Percentiles rank a stretch among this genome's conserved stretches.
Evolutionary conservation across 1,140 invertebrate species (phyloP).

Genomic region (Drosophila ananassae): DNA sequence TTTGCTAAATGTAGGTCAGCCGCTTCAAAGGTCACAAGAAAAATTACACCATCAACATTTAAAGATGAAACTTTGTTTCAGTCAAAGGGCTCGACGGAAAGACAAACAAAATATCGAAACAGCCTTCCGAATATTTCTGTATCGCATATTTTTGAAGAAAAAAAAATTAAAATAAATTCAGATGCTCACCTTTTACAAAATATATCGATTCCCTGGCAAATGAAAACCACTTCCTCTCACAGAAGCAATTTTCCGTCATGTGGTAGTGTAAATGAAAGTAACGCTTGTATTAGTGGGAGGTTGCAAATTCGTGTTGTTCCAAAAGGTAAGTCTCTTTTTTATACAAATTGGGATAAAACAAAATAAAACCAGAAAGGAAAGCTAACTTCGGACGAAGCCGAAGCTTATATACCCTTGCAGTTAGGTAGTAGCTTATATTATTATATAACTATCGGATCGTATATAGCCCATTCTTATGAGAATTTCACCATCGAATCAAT

Average conservation of each 20-base stretch:
- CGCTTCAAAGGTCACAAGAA: conserved; percentile 2
- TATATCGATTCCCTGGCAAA: conserved; percentile 42
- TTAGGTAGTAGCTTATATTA: too few species aligned
- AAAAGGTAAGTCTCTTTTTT: conserved; percentile 71
- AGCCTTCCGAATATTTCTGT: conserved; percentile 77
- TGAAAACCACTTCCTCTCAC: conserved; percentile 54
- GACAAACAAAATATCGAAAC: conserved; percentile 53
- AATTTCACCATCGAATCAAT: too few species aligned
- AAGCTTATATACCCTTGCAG: too few species aligned
- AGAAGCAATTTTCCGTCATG: conserved; percentile 22
- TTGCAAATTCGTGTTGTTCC: conserved; percentile 92
- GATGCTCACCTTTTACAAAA: not conserved
- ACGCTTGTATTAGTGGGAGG: conserved; percentile 89
- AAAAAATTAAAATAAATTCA: conserved; percentile 4
- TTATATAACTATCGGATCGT: too few species aligned
- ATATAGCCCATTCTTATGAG: too few species aligned
- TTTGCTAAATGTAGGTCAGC: conserved; percentile 21
- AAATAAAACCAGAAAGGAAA: too few species aligned
- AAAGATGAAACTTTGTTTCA: conserved; percentile 39
- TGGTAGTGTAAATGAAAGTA: conserved; percentile 75
- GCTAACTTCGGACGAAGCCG: too few species aligned
- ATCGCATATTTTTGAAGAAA: conserved; percentile 53
- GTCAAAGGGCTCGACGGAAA: conserved; percentile 29
- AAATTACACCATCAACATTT: conserved; percentile 11
- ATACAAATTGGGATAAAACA: too few species aligned